Base-by-base conservation (phyloP, 2,113 vertebrate species). In the Zeus faber region DNA sequence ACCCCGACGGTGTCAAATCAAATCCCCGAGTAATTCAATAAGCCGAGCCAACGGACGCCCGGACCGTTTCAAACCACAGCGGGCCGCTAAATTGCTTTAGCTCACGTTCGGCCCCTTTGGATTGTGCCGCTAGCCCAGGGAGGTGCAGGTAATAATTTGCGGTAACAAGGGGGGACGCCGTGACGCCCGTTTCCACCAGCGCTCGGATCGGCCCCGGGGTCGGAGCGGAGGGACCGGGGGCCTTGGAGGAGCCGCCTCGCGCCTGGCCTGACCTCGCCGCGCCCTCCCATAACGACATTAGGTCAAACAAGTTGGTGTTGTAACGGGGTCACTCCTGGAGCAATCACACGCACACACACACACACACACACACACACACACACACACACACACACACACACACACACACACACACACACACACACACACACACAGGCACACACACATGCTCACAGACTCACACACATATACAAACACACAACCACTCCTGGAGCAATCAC, bases 201-300 rank as follows among this genome's bases (percentile, higher is more conserved):
- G 21, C 13, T 54, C 47, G 51, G 27, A 65, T 48, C 2, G 46
- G 70, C 74, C 70, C 55, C n/a, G 31, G 51, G 74, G 43, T 69
- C 72, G 43, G 29, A 43, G 59, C 62, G 67, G 46, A 71, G 55
- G 60, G 41, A 18, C 47, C 59, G 16, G 46, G 24, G 29, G 29
- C 29, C 29, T 33, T 33, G 8, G 8, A 33, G 29, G 13, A 41
- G 39, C n/a, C n/a, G n/a, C n/a, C n/a, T n/a, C 18, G n/a, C 23
- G 23, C 59, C 43, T 49, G 60, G 72, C 49, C 79, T 86, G 83
- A 87, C 88, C 89, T 92, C 88, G 78, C 31, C 59, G 89, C 93
- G 88, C 87, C 89, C 89, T 89, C 73, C 85, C 86, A 87, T 97
- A 96, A 98, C 93, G 91, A 90, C 67, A 91, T 98, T 96, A 97